Conservation (phyloP, 1,140 invertebrate species). For the Drosophila bocqueti region DNA sequence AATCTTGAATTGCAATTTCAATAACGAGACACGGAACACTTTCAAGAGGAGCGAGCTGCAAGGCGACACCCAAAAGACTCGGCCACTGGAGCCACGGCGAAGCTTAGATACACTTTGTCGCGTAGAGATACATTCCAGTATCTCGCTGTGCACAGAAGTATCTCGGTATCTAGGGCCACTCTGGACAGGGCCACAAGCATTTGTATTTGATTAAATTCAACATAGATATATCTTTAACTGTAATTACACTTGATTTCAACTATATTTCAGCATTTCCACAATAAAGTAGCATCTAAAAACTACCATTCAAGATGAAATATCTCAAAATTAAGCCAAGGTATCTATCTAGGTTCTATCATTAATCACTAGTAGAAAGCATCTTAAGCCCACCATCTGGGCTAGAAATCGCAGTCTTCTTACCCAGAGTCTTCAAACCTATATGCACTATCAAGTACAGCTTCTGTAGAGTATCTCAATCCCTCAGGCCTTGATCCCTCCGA, state of each 20-base stretch:
- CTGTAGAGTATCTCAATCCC: not conserved
- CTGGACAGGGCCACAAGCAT: not conserved
- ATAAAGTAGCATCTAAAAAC: not conserved
- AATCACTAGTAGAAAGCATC: not conserved
- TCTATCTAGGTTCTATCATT: not conserved
- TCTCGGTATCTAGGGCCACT: not conserved
- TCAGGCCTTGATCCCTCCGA: not conserved
- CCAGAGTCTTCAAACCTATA: too few species aligned
- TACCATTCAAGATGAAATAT: not conserved
- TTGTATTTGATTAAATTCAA: not conserved
- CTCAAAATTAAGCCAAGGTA: not conserved
- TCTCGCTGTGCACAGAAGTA: not conserved
- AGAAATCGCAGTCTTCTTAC: too few species aligned
- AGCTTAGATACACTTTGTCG: conserved; percentile 10
- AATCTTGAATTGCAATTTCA: conserved; percentile 82
- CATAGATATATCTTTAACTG: too few species aligned
- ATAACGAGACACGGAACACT: conserved; percentile 80
- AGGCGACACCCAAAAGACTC: conserved; percentile 43
- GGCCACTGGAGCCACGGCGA: conserved; percentile 9
- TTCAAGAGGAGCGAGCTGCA: conserved; percentile 54
- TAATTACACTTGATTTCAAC: too few species aligned
- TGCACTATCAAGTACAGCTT: not conserved
- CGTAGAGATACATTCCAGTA: not conserved
- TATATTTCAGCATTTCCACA: not conserved
- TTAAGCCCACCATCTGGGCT: not conserved